Percentiles rank a stretch among this genome's conserved stretches.
These are phyloP conservation scores for Takifugu ocellatus DNA, from an alignment of 2,797 vertebrate species.

Conservation along the genomic window DNA sequence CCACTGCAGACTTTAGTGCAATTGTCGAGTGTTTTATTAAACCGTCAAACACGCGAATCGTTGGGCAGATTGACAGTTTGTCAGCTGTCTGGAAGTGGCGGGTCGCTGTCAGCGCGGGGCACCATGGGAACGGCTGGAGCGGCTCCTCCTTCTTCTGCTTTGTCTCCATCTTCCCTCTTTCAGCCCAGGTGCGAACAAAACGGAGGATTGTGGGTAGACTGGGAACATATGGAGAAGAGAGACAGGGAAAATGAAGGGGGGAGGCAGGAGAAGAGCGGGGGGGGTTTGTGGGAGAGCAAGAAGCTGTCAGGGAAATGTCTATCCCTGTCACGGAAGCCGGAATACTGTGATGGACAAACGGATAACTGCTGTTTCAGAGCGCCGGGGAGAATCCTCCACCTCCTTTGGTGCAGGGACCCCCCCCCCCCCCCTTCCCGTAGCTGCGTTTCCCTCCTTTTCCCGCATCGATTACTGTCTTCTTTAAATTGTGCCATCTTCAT, in stretches of 20 bases:
- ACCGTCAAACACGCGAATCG: constrained; percentile 66
- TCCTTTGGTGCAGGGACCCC: no score
- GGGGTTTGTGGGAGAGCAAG: constrained; percentile 25
- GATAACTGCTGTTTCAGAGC: constrained; percentile 69
- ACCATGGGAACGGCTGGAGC: constrained; percentile 38
- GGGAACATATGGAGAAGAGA: constrained; percentile 68
- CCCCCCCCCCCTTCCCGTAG: no score
- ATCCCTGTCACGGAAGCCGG: constrained; percentile 69
- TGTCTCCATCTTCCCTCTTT: constrained; percentile 64
- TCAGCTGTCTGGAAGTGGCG: constrained; percentile 59
- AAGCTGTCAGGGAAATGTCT: constrained; percentile 72
- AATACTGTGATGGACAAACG: constrained; percentile 63
- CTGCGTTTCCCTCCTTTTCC: background rate
- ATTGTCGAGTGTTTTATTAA: constrained; percentile 60
- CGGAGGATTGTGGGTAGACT: constrained; percentile 67
- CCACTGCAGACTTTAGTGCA: constrained; percentile 29
- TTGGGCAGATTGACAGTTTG: constrained; percentile 70
- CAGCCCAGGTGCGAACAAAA: constrained; percentile 71
- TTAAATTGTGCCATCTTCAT: constrained; percentile 5
- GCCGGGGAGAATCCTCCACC: constrained; percentile 10
- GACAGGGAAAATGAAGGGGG: constrained; percentile 49
- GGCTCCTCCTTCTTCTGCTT: constrained; percentile 50
- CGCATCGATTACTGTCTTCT: background rate
- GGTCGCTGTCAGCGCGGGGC: constrained; percentile 58
- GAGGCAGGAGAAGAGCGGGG: constrained; percentile 17